These are phyloP conservation scores for Lapara coniferarum DNA, from an alignment of 2,888 invertebrate genomes.

Conservation along the genomic window DNA sequence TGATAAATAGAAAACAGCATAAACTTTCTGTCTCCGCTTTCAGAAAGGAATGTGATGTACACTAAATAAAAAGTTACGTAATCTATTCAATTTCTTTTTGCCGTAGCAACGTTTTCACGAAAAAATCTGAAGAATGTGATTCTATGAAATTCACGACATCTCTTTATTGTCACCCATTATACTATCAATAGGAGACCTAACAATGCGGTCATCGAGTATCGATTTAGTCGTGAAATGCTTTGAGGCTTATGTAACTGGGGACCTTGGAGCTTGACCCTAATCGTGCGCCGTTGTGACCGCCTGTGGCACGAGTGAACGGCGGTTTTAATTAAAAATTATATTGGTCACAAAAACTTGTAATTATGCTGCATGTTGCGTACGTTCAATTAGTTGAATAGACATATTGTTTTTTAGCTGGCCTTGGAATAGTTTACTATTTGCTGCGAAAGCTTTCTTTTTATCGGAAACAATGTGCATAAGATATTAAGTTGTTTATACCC, in stretches of 20 bases:
- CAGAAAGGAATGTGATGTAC: too few species aligned
- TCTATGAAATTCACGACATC: slow-evolving; percentile 11
- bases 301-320: slow-evolving; percentile 55
- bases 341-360: slow-evolving; percentile 19
- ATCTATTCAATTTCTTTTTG: neutral
- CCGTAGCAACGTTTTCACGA: neutral
- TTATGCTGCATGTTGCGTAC: slow-evolving; percentile 1
- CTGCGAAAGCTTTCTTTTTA: neutral
- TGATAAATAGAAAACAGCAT: too few species aligned
- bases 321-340: slow-evolving; percentile 39
- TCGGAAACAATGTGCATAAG: too few species aligned
- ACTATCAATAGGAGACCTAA: slow-evolving; percentile 7
- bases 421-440: neutral
- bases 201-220: slow-evolving; percentile 47
- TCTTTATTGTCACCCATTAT: neutral
- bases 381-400: neutral
- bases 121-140: slow-evolving; percentile 15
- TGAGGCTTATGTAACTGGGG: slow-evolving; percentile 70
- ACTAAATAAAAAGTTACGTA: too few species aligned
- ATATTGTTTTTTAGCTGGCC: neutral
- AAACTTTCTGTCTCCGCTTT: too few species aligned
- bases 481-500: too few species aligned
- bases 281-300: slow-evolving; percentile 68
- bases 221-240: slow-evolving; percentile 65
- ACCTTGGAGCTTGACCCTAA: slow-evolving; percentile 81